Evolutionary conservation across 1,140 invertebrate species (phyloP).

Genomic region (Platorchestia sp.): DNA sequence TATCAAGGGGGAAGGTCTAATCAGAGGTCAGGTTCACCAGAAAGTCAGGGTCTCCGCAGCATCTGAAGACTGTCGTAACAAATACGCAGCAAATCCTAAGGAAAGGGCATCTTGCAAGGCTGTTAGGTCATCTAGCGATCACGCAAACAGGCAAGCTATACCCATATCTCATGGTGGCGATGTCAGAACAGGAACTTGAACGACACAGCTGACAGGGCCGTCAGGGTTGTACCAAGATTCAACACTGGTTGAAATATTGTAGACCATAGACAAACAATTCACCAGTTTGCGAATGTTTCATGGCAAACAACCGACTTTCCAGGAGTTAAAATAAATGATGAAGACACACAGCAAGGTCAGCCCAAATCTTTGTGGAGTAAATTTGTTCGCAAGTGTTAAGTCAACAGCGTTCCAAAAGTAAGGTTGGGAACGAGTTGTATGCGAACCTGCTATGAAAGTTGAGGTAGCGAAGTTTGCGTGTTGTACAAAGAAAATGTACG

Average conservation of each 20-base stretch:
- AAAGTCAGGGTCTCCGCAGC: not conserved
- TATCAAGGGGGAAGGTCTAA: not conserved
- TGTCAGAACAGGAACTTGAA: not conserved
- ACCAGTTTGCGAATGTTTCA: not conserved
- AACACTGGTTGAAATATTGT: not conserved
- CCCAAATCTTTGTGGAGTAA: not conserved
- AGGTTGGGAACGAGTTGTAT: not conserved
- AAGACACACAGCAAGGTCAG: not conserved
- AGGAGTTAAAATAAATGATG: not conserved
- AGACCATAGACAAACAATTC: not conserved
- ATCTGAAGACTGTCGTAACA: not conserved
- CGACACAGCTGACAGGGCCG: not conserved
- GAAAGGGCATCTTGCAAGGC: constrained; percentile 46
- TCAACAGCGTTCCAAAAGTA: not conserved
- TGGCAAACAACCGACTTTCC: not conserved
- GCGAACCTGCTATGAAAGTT: not conserved
- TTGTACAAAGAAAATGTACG: not conserved
- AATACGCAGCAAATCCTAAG: not conserved
- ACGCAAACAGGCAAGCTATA: not conserved
- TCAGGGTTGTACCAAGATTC: not conserved
- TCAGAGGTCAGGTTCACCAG: not conserved
- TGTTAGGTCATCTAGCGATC: constrained; percentile 1
- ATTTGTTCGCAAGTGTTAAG: not conserved
- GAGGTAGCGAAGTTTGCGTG: not conserved
- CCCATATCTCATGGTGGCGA: not conserved